A percentile compares a stretch with the other conserved stretches of the same genome.
phyloP scores from a whole-genome alignment of 1,140 invertebrate species.

The Frieseomelitta varia region DNA sequence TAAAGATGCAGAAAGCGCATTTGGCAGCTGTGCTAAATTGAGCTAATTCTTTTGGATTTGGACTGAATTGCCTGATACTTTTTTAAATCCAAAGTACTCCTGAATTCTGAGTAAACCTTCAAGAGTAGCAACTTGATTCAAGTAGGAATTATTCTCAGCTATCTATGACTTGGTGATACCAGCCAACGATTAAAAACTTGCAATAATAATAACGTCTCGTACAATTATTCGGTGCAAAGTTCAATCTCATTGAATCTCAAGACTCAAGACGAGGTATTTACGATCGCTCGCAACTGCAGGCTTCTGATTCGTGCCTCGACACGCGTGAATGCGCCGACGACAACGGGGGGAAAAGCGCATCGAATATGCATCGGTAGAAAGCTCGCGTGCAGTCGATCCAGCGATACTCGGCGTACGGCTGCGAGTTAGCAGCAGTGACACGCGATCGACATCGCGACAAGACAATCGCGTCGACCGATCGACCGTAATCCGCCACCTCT shows the following conservation, averaged over 20 bases:
- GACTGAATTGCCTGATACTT: no score
- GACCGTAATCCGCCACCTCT: slow-evolving; percentile 28
- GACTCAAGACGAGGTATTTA: neutral
- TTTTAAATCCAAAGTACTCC: no score
- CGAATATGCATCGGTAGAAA: neutral
- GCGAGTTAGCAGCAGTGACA: slow-evolving; percentile 21
- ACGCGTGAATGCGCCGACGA: slow-evolving; percentile 10
- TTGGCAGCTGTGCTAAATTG: no score
- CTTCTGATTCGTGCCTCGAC: slow-evolving; percentile 13
- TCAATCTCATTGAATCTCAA: neutral
- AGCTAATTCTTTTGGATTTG: no score
- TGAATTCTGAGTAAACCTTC: no score
- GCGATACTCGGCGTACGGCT: slow-evolving; percentile 18
- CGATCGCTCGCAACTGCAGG: neutral
- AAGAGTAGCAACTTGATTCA: no score
- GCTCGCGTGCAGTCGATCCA: neutral
- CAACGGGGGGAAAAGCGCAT: slow-evolving; percentile 12
- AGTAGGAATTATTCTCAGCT: no score
- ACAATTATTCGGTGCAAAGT: neutral
- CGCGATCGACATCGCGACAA: slow-evolving; percentile 40
- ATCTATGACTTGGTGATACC: no score
- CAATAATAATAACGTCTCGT: neutral
- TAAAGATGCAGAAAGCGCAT: no score
- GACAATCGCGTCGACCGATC: slow-evolving; percentile 28
- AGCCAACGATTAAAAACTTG: no score